These are phyloP conservation scores for Aporrectodea caliginosa DNA, from an alignment of 1,140 invertebrate genomes.

Conservation along the genomic window DNA sequence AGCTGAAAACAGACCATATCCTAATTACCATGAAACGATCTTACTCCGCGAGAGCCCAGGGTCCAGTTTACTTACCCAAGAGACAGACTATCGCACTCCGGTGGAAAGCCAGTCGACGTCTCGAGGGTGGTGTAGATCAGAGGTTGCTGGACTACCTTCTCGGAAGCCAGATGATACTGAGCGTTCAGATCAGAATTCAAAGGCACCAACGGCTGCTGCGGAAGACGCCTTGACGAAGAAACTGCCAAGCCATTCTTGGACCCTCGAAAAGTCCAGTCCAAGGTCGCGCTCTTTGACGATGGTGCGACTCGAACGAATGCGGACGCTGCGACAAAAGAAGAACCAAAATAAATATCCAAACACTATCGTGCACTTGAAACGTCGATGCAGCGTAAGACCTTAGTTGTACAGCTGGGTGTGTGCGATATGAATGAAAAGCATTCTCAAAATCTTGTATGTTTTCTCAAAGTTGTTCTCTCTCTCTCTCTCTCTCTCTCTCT, in stretches of 20 bases:
- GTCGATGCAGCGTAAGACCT: too few species aligned
- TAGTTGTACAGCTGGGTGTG: too few species aligned
- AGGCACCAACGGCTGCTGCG: background rate
- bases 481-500: too few species aligned
- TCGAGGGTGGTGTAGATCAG: background rate
- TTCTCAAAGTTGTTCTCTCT: too few species aligned
- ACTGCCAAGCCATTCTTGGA: background rate
- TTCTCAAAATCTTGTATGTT: too few species aligned
- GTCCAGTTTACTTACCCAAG: slow-evolving; percentile 2
- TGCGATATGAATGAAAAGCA: too few species aligned
- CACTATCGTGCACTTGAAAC: too few species aligned
- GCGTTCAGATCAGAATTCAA: background rate
- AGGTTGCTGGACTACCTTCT: background rate
- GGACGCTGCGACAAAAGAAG: background rate
- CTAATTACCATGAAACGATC: too few species aligned
- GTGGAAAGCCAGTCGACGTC: background rate
- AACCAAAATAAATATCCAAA: background rate
- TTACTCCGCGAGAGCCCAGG: too few species aligned
- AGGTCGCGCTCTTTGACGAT: too few species aligned
- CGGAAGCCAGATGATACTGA: background rate
- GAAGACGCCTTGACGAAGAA: background rate
- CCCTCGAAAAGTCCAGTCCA: background rate
- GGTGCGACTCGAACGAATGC: background rate
- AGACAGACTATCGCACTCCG: background rate
- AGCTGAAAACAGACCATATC: too few species aligned